Base-by-base conservation (phyloP, 2,797 vertebrate genomes). In the Pseudochaenichthys georgianus region DNA sequence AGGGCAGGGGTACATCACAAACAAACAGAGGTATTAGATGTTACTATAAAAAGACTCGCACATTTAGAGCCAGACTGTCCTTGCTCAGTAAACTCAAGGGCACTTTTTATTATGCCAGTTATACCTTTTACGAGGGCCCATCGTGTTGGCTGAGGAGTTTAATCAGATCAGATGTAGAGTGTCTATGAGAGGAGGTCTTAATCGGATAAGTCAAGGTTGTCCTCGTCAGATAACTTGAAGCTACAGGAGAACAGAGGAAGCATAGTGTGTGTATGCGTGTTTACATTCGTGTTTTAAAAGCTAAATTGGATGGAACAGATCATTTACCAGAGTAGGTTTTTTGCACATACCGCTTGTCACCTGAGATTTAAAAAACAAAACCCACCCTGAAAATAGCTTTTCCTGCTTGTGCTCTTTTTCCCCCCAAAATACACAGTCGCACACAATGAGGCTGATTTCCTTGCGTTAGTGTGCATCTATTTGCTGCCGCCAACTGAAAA, bases 71-170 rank as follows among this genome's bases (percentile, higher is more conserved):
- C 62, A 50, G 69, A 45, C 68, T 68, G 86, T 76, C 92, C 85
- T 91, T 88, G 85, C 76, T 59, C 71, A 38, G 34, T 74, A 80
- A 89, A 86, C 80, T 82, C 87, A 87, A 89, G 87, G 87, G 82
- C 81, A 89, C 74, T 83, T 91, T 92, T 88, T 90, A 90, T 86
- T 80, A 77, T 28, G 8, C 64, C 65, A 70, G 59, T 89, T 78
- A 71, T 80, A 74, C 34, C 15, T 83, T 89, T 90, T 83, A 93
- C 23, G 66, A 87, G 76, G 55, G 43, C 6, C 67, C 74, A 85
- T 88, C 71, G 54, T 57, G 69, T 58, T 63, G 80, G 81, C 78
- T 64, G 52, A 79, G 78, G 72, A 89, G 78, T 58, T 52, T 86
- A 80, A 80, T 78, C 64, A 79, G 76, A 89, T 89, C 81, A 82